phyloP scores from a whole-genome alignment of 2,797 vertebrate species.

The Falco rusticolus region DNA sequence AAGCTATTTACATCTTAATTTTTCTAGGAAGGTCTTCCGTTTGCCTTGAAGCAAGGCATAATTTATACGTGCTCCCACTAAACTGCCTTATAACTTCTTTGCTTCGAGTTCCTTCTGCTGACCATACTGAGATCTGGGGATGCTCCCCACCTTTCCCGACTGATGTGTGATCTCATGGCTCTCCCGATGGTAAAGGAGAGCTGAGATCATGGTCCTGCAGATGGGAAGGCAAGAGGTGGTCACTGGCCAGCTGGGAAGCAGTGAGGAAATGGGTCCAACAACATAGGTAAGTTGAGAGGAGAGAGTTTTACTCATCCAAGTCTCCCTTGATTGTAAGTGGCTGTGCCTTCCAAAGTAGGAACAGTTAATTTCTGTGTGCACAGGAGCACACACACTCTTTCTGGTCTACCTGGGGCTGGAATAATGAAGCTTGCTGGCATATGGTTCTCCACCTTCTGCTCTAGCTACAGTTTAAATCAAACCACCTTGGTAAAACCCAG shows the following conservation, averaged over 20 bases:
- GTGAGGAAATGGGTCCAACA: background rate
- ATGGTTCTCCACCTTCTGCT: background rate
- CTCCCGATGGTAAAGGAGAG: background rate
- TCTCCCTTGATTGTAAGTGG: background rate
- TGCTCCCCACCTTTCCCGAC: background rate
- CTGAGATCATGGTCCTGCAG: background rate
- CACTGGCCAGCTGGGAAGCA: background rate
- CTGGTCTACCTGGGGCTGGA: background rate
- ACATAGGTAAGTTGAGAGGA: background rate
- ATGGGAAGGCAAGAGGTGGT: background rate
- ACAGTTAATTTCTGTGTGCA: background rate
- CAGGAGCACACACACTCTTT: background rate
- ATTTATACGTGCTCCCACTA: background rate
- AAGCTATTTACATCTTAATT: slow-evolving; percentile 59
- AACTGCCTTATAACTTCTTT: background rate
- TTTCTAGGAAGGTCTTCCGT: slow-evolving; percentile 43
- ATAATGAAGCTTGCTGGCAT: background rate
- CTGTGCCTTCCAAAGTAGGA: background rate
- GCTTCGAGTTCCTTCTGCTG: background rate
- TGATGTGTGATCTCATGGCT: background rate
- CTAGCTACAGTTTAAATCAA: background rate
- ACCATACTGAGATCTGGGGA: background rate
- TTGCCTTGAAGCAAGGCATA: background rate
- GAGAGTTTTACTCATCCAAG: background rate
- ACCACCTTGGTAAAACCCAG: background rate